Conservation (phyloP, 2,113 vertebrate genomes). For the Felis catus region F.catus_Fca126_mat1.0 CM031411.1:100918001-100918500, state of each 20-base stretch:
- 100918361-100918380: too few species aligned
- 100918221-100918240: neutral
- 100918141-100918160: neutral
- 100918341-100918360: too few species aligned
- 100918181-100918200: conserved; percentile 45
- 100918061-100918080: neutral
- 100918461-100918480: neutral
- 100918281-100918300: too few species aligned
- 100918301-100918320: too few species aligned
- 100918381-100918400: too few species aligned
- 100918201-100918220: conserved; percentile 4
- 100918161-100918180: conserved; percentile 11
- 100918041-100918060: conserved; percentile 1
- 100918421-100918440: neutral
- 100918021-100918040: neutral
- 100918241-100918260: too few species aligned
- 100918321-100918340: too few species aligned
- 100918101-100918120: neutral
- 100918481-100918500: neutral
- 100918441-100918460: neutral
- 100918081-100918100: neutral
- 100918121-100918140: neutral
- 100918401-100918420: too few species aligned
- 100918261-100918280: too few species aligned
- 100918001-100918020: conserved; percentile 22